Percentiles rank a stretch among this genome's conserved stretches.
phyloP scores from a whole-genome alignment of 1,140 invertebrate genomes.

The Archivesica marissinica region DNA sequence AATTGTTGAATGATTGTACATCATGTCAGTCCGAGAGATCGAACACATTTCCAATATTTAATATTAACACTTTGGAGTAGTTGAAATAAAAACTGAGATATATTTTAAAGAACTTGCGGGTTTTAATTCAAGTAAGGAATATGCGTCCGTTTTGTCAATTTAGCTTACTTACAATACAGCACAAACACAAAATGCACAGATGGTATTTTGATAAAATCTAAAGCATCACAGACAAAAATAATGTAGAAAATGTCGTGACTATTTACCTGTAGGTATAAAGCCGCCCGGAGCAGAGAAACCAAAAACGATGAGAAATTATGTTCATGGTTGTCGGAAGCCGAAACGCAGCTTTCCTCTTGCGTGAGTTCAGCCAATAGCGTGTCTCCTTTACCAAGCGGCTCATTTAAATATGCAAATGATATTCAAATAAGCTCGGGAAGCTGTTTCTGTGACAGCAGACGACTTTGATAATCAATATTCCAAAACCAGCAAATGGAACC shows the following conservation, averaged over 20 bases:
- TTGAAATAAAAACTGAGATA: too few relatives aligned
- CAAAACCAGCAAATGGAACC: constrained; percentile 58
- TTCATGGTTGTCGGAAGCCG: background rate
- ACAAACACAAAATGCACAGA: background rate
- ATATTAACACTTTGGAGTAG: too few relatives aligned
- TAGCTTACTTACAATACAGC: too few relatives aligned
- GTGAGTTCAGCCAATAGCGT: constrained; percentile 47
- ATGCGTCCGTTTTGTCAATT: too few relatives aligned
- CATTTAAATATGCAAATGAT: constrained; percentile 61
- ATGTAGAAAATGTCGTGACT: constrained; percentile 21
- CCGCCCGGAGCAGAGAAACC: background rate
- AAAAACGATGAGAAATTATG: constrained; percentile 16
- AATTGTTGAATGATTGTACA: too few relatives aligned
- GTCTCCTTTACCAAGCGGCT: constrained; percentile 15
- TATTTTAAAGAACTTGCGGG: too few relatives aligned
- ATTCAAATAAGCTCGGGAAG: constrained; percentile 21
- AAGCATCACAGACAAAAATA: background rate
- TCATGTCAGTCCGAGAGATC: too few relatives aligned
- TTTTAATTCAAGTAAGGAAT: too few relatives aligned
- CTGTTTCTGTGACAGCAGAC: constrained; percentile 28
- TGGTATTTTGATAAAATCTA: constrained; percentile 8
- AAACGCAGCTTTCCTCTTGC: background rate
- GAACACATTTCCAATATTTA: too few relatives aligned
- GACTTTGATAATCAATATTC: constrained; percentile 56
- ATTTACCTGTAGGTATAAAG: constrained; percentile 35